phyloP scores from a whole-genome alignment of 1,140 invertebrate species.

The Plodia interpunctella region DNA sequence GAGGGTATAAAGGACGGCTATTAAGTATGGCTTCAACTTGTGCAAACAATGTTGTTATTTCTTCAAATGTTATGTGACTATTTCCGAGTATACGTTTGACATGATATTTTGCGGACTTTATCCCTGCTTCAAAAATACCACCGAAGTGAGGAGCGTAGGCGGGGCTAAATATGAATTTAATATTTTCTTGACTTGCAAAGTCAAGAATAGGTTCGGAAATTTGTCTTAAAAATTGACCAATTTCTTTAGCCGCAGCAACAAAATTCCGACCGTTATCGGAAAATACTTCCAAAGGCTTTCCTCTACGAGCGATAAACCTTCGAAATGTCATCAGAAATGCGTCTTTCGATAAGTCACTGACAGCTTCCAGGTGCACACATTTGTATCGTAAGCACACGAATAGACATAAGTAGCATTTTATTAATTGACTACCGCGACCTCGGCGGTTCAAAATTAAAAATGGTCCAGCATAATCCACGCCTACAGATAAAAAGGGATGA shows the following conservation, averaged over 20 bases:
- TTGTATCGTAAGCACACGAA: not conserved
- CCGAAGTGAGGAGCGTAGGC: slow-evolving; percentile 2
- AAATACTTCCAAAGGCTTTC: slow-evolving; percentile 4
- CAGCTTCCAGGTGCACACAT: slow-evolving; percentile 2
- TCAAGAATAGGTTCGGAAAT: not conserved
- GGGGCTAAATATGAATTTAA: not conserved
- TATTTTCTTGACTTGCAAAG: not conserved
- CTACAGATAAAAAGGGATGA: slow-evolving; percentile 3
- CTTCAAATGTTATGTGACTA: not conserved
- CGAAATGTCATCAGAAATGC: slow-evolving; percentile 3
- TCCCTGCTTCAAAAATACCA: not conserved
- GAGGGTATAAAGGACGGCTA: not conserved
- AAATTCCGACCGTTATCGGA: slow-evolving; percentile 3
- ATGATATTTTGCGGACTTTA: not conserved
- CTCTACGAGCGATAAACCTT: not conserved
- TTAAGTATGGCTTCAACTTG: not conserved
- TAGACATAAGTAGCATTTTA: not conserved
- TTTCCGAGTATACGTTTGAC: not conserved
- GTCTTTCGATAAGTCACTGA: not conserved
- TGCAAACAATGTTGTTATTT: not conserved
- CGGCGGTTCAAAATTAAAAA: not conserved
- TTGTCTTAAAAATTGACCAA: slow-evolving; percentile 1
- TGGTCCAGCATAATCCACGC: slow-evolving; percentile 6
- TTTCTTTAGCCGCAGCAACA: not conserved
- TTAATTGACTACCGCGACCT: not conserved